Conservation (phyloP, 2,113 vertebrate species). For the Chaenocephalus aceratus region DNA sequence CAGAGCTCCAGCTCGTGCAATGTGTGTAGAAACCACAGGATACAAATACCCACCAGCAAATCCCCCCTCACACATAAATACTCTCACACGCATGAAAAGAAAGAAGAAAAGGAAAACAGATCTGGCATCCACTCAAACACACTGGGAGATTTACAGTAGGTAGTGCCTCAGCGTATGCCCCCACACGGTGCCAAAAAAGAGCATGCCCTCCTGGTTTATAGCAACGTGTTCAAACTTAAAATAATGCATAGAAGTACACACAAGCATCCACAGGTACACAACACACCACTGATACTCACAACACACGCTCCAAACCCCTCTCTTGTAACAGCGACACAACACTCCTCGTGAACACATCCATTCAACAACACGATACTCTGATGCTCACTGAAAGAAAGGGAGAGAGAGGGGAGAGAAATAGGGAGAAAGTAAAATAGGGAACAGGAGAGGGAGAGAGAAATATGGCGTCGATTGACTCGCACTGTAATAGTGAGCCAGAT, state of each 20-base stretch:
- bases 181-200: constrained; percentile 36
- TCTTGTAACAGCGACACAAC: constrained; percentile 64
- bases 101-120: constrained; percentile 20
- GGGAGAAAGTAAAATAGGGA: constrained; percentile 53
- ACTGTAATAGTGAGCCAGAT: constrained; percentile 79
- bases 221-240: constrained; percentile 16
- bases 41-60: constrained; percentile 56
- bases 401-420: constrained; percentile 32
- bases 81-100: constrained; percentile 26
- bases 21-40: constrained; percentile 42
- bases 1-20: constrained; percentile 25
- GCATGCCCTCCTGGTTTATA: constrained; percentile 37
- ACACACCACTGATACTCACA: constrained; percentile 43
- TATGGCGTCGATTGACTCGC: constrained; percentile 72
- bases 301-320: constrained; percentile 46
- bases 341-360: constrained; percentile 65
- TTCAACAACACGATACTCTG: constrained; percentile 71
- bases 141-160: constrained; percentile 45
- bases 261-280: constrained; percentile 50
- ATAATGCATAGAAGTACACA: constrained; percentile 48
- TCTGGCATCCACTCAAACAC: constrained; percentile 53
- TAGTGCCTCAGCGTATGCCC: constrained; percentile 30
- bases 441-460: constrained; percentile 53
- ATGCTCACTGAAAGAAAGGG: constrained; percentile 48
- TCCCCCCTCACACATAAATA: constrained; percentile 55